A percentile compares a stretch with the other conserved stretches of the same genome.
Conservation (phyloP, 1,140 invertebrate species). For the Apis florea region DNA sequence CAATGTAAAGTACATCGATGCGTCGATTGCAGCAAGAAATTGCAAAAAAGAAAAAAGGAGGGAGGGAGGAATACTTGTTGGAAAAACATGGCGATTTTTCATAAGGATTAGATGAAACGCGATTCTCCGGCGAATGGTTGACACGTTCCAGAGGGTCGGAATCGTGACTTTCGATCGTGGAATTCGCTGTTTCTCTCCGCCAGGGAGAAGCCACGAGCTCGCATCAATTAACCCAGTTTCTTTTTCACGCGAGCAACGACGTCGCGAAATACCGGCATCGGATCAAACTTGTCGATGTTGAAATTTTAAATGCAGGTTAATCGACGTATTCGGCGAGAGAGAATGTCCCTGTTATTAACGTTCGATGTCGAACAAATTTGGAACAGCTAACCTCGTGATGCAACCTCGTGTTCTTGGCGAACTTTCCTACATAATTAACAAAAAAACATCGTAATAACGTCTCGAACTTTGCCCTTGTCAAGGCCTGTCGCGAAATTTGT, state of each 20-base stretch:
- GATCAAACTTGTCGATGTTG: neutral
- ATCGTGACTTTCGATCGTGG: conserved; percentile 6
- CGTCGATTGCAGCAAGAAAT: neutral
- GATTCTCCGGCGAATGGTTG: neutral
- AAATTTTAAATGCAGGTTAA: neutral
- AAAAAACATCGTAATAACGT: neutral
- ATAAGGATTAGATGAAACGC: neutral
- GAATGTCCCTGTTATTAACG: neutral
- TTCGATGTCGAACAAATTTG: neutral
- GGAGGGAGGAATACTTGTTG: neutral
- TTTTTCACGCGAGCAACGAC: conserved; percentile 16
- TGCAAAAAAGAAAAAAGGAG: too few species aligned
- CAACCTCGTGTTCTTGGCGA: neutral
- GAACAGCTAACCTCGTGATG: too few species aligned
- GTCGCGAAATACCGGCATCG: neutral
- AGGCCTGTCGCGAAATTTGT: too few species aligned
- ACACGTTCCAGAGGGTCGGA: neutral
- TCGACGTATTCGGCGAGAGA: neutral
- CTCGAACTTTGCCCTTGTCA: neutral
- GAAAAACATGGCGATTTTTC: conserved; percentile 6
- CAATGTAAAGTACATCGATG: conserved; percentile 27
- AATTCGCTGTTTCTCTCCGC: conserved; percentile 1
- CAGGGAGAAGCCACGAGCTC: conserved; percentile 5
- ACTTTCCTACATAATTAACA: neutral
- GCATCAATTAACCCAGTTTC: conserved; percentile 48